Base-by-base conservation (phyloP, 2,113 vertebrate genomes). In the Apodemus speciosus region DNA sequence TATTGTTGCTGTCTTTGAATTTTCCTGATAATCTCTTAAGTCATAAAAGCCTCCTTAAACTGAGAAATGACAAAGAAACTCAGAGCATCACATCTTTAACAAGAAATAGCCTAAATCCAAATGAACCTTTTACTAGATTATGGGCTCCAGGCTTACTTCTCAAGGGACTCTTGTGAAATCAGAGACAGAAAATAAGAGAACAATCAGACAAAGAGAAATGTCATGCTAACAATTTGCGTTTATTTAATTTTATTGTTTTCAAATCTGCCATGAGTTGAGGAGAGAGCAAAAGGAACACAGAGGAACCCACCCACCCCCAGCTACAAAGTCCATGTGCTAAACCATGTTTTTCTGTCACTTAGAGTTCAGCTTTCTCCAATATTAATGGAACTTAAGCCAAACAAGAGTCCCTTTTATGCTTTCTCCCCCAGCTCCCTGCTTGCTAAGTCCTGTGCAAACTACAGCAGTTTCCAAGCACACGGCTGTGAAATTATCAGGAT, bases 401-500 rank as follows among this genome's bases (percentile, higher is more conserved):
- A 98, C 97, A 98, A 98, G 97, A 95, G 97, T 97, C 97, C 95
- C 97, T 98, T 98, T 98, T 98, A 98, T 98, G 96, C 97, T 92
- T 97, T 97, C 96, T 94, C 90, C 95, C 93, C 95, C 94, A 94
- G 84, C 84, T 96, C 96, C 84, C 84, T 96, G 96, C 97, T 96
- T 96, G 97, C 97, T 97, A 97, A 95, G 95, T 97, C 97, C 97
- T 98, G 97, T 98, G 97, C 97, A 97, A 98, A 98, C 97, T 97
- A 97, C 96, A 97, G 97, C 97, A 96, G 97, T 98, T 98, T 98
- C 97, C 97, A 97, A 95, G 97, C 93, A 95, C 88, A 97, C 35
- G 97, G 97, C 97, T 98, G 97, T 98, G 97, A 98, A 98, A 98
- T 98, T 97, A 98, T 98, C 98, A 98, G 96, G 81, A 97, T 96